Conservation (phyloP, 2,888 invertebrate species). For the Carabus problematicus region DNA sequence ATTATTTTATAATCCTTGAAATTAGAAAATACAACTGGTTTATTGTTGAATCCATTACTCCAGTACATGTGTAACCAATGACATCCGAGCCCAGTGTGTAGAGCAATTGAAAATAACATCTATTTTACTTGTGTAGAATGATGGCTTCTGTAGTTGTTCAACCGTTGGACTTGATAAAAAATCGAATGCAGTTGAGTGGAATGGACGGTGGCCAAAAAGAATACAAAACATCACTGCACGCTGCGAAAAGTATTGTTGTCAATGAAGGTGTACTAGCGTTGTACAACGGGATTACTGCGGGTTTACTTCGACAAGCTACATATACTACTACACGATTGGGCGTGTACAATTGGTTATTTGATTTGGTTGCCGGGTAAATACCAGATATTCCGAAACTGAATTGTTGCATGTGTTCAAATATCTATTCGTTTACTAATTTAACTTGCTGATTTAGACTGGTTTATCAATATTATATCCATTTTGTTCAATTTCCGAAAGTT, state of each 20-base stretch:
- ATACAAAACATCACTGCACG: constrained; percentile 81
- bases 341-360: constrained; percentile 90
- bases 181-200: constrained; percentile 95
- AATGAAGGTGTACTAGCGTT: constrained; percentile 87
- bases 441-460: no score
- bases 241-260: constrained; percentile 78
- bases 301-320: constrained; percentile 92
- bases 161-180: constrained; percentile 96
- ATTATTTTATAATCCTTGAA: no score
- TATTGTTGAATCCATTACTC: neutral
- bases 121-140: constrained; percentile 72
- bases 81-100: neutral
- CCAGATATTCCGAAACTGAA: no score
- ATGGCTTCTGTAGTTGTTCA: constrained; percentile 94
- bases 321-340: constrained; percentile 97
- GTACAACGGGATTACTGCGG: constrained; percentile 93
- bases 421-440: no score
- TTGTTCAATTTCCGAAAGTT: neutral
- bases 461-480: neutral
- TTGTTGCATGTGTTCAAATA: no score
- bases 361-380: constrained; percentile 54
- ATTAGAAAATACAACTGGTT: neutral
- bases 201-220: constrained; percentile 69
- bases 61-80: neutral
- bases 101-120: neutral